Evolutionary conservation across 2,797 vertebrate genomes (phyloP).

Genomic region (Sebastes diaconus): DNA sequence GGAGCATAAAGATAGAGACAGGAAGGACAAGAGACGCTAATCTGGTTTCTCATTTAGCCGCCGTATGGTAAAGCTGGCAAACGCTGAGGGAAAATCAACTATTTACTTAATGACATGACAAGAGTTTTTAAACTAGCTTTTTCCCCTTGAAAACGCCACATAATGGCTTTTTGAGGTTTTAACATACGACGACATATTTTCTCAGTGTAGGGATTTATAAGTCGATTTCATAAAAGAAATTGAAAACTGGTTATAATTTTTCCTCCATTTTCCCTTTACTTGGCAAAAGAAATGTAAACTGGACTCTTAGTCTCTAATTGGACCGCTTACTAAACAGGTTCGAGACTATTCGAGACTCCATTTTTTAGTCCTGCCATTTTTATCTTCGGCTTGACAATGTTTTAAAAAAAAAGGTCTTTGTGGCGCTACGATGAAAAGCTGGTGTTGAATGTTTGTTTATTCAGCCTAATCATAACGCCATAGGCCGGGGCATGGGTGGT

Average conservation of each 20-base stretch:
- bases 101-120: neutral
- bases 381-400: neutral
- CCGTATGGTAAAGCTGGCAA: neutral
- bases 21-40: slow-evolving; percentile 96
- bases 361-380: slow-evolving; percentile 16
- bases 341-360: neutral
- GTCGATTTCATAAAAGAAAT: neutral
- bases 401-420: neutral
- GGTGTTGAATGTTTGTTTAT: slow-evolving; percentile 15
- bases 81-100: neutral
- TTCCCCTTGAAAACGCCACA: neutral
- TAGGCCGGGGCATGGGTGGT: neutral
- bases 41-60: neutral
- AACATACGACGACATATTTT: neutral
- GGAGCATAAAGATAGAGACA: slow-evolving; percentile 95
- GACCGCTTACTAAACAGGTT: neutral
- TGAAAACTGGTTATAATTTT: neutral
- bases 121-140: slow-evolving; percentile 33
- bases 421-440: neutral
- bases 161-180: neutral
- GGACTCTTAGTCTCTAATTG: neutral
- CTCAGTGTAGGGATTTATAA: neutral
- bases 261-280: neutral
- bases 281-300: neutral
- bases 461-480: neutral